A percentile compares a stretch with the other conserved stretches of the same genome.
Evolutionary conservation across 2,113 vertebrate species (phyloP).

Genomic region (Macquaria ambigua): DNA sequence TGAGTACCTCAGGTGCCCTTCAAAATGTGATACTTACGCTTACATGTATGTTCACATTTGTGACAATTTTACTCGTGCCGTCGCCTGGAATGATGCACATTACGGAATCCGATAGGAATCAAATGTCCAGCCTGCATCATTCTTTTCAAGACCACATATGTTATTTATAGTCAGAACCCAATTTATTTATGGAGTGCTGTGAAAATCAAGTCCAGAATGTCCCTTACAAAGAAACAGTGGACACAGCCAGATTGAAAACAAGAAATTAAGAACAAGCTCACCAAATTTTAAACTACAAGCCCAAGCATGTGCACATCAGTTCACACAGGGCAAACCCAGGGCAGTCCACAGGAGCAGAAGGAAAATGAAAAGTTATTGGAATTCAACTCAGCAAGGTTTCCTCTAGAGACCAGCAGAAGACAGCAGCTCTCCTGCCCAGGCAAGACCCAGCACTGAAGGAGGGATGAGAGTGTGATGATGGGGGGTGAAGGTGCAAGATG

Average conservation of each 20-base stretch:
- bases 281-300: slow-evolving; percentile 10
- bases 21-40: slow-evolving; percentile 9
- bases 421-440: slow-evolving; percentile 44
- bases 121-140: not conserved
- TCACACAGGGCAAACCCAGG: slow-evolving; percentile 17
- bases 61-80: not conserved
- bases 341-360: slow-evolving; percentile 29
- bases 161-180: not conserved
- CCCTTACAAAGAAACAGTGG: not conserved
- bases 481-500: slow-evolving; percentile 35
- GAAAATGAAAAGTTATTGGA: slow-evolving; percentile 61
- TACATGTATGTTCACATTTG: not conserved
- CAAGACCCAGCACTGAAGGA: slow-evolving; percentile 45
- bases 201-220: not conserved
- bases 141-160: not conserved
- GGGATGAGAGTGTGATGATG: slow-evolving; percentile 41
- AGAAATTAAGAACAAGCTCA: slow-evolving; percentile 17
- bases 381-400: slow-evolving; percentile 45
- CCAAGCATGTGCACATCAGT: slow-evolving; percentile 3
- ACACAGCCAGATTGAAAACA: not conserved
- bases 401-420: slow-evolving; percentile 54
- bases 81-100: not conserved
- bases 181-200: not conserved
- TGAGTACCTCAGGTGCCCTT: slow-evolving; percentile 31
- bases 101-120: not conserved